Conservation (phyloP, 2,797 vertebrate genomes). For the Remorina albescens region DNA sequence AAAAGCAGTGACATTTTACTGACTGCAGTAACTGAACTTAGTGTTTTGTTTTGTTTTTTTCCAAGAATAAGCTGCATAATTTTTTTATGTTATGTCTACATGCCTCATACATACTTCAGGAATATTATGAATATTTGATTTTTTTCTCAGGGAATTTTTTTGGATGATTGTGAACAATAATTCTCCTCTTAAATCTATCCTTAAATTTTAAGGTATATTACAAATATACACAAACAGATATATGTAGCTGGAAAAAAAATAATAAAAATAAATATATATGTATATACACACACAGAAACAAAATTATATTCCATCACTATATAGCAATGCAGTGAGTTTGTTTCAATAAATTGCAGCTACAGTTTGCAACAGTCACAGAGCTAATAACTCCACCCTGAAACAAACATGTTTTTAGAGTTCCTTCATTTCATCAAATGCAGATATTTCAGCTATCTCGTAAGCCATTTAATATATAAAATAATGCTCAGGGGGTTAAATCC, state of each 20-base stretch:
- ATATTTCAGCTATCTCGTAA: not conserved
- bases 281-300: not conserved
- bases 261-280: too few relatives aligned
- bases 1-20: not conserved
- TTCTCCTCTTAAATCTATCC: not conserved
- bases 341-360: not conserved
- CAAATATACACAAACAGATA: too few relatives aligned
- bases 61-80: not conserved
- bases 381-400: not conserved
- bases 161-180: not conserved
- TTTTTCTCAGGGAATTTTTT: not conserved
- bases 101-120: conserved; percentile 6
- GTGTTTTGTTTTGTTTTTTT: not conserved
- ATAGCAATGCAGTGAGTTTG: not conserved
- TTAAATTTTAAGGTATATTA: not conserved
- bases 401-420: not conserved
- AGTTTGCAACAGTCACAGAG: not conserved
- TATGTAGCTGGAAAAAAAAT: too few relatives aligned
- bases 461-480: not conserved
- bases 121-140: conserved; percentile 14
- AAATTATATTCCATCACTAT: not conserved
- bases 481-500: not conserved
- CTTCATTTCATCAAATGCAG: not conserved
- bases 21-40: not conserved
- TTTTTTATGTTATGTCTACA: not conserved